Evolutionary conservation across 92 coral and sea anemone genomes (phyloP), one percentile per base, ranked within the genome.

Genomic region (Galaxea fascicularis): DNA sequence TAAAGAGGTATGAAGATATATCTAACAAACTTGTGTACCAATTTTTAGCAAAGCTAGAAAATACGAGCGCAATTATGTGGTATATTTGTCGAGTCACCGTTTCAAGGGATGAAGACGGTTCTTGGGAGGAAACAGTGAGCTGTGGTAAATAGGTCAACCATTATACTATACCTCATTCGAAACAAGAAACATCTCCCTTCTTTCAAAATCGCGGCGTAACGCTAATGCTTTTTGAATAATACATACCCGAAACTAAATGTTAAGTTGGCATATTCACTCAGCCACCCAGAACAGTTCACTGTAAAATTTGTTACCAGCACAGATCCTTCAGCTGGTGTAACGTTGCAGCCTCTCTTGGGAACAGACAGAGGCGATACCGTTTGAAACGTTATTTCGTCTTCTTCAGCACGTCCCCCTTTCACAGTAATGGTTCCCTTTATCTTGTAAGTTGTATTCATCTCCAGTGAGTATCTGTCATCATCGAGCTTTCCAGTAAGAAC

Each of bases 241-340:
- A 1, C 80, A 12, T 82, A 93, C 58, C 92, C 79, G 77, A 88
- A 93, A 25, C 78, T 90, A 51, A 76, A 93, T 28, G 83, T 79
- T 64, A 93, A 80, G 22, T 91, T 82, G n/a, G 70, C 49, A 60
- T 93, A 87, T 16, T 72, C 92, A 51, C 74, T 89, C 3, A 35
- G 41, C 75, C 75, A 93, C 4, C 89, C 94, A 24, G 66, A 64
- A 45, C 96, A 93, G 46, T 66, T 29, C 10, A 93, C 80, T 8
- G 56, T 52, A 41, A 80, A 93, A 53, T 81, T 77, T 13, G 94
- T 93, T 11, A 87, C 75, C 30, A 93, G 75, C 4, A 90, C 96
- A 28, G 39, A 30, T 12, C 96, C 96, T 21, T 29, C 57, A 52
- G 11, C 78, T 44, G 92, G 94, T 4, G 68, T 28, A 1, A 77